Base-by-base conservation (phyloP, 2,113 vertebrate species). In the Zapus hudsonius region DNA sequence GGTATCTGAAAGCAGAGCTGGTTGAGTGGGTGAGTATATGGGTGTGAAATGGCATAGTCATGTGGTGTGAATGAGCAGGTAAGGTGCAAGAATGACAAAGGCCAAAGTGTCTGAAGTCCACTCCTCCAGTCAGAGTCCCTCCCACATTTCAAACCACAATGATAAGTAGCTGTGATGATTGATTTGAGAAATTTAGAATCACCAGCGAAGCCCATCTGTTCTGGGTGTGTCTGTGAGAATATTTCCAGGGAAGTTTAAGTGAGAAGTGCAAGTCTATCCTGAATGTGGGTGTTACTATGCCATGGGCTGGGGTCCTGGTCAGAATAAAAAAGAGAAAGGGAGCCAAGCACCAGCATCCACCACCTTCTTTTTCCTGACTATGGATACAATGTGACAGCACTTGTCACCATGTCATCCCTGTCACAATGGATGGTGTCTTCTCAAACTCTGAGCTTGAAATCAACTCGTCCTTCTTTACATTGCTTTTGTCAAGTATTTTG, bases 261-360 rank as follows among this genome's bases (percentile, higher is more conserved):
- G 27, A 75, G 73, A 29, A 64, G 55, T 57, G 27, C 52, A 44
- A 17, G 22, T 6, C 33, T 5, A 47, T 29, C n/a, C n/a, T 67
- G 42, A 83, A 16, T 64, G 40, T 83, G 63, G 61, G 29, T 42
- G n/a, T 31, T 7, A 52, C 31, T 15, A 25, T 83, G 20, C n/a
- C 20, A 27, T 20, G 44, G 61, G 6, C 40, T 67, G 31, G 61
- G 80, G 19, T 83, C 42, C 31, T 25, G 63, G 42, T 42, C 22
- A 33, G 6, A 44, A 64, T 33, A 61, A 66, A 7, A 13, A 52
- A 52, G 29, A 44, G 38, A 23, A 1, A 25, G 20, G 8, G 31
- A n/a, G 40, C 19, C 0, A 11, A 23, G 80, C 31, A 64, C 5
- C 6, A 47, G 1, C 31, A 47, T n/a, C 31, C 12, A 47, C 0